Conservation (phyloP, 1,140 invertebrate genomes). For the Brachionus rubens region DNA sequence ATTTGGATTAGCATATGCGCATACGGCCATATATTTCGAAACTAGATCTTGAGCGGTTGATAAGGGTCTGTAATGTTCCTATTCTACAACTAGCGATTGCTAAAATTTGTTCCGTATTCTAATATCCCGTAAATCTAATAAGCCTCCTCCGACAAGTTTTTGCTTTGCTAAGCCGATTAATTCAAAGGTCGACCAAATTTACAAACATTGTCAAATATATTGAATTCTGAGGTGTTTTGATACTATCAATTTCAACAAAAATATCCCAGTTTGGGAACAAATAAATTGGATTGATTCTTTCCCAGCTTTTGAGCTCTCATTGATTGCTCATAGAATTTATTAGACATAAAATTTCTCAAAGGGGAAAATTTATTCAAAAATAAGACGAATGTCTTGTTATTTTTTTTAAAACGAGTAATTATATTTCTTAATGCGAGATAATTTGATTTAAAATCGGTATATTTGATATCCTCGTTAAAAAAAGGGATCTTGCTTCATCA, state of each 20-base stretch:
- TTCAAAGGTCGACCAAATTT: background rate
- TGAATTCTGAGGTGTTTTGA: background rate
- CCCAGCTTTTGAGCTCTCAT: background rate
- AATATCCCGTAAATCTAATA: background rate
- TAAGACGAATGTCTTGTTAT: background rate
- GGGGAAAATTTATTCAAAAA: background rate
- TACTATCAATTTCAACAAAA: background rate
- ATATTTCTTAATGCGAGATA: background rate
- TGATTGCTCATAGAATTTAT: background rate
- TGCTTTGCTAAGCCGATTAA: background rate
- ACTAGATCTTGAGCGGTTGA: background rate
- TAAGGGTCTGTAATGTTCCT: background rate
- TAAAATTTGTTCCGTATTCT: background rate
- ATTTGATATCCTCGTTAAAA: too few species aligned
- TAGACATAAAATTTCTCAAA: constrained; percentile 17
- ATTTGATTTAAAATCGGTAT: background rate
- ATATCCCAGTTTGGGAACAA: constrained; percentile 1
- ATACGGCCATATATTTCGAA: background rate
- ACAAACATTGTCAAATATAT: background rate
- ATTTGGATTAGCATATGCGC: background rate
- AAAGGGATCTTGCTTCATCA: too few species aligned
- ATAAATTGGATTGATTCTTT: background rate
- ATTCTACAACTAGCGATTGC: background rate
- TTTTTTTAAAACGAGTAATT: background rate
- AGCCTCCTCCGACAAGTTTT: background rate